A percentile compares a stretch with the other conserved stretches of the same genome.
Evolutionary conservation across 2,113 vertebrate species (phyloP).

Genomic region (Rana temporaria): DNA sequence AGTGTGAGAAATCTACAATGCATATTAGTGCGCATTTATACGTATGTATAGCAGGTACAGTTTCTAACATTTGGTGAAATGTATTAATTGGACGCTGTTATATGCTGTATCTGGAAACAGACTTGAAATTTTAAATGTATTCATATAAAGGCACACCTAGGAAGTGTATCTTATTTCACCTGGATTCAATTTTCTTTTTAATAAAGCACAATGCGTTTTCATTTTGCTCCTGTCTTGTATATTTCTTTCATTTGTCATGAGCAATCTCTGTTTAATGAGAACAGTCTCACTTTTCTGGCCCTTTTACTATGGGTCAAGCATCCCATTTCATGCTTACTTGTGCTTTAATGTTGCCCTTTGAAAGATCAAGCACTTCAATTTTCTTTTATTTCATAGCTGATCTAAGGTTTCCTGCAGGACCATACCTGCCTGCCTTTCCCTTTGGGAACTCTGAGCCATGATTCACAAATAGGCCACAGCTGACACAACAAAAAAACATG

Average conservation of each 20-base stretch:
- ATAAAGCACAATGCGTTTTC: background rate
- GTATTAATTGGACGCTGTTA: too few species aligned
- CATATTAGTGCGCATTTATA: too few species aligned
- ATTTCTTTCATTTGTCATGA: constrained; percentile 36
- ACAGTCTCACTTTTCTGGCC: constrained; percentile 10
- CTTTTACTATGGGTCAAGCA: constrained; percentile 42
- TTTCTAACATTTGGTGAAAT: too few species aligned
- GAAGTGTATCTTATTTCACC: background rate
- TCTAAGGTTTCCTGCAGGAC: constrained; percentile 7
- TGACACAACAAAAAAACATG: background rate
- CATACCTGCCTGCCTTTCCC: background rate
- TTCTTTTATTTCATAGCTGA: constrained; percentile 30
- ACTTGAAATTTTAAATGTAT: too few species aligned
- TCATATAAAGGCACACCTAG: too few species aligned
- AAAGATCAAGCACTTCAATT: background rate
- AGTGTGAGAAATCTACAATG: too few species aligned
- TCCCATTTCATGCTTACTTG: constrained; percentile 52
- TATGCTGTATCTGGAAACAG: too few species aligned
- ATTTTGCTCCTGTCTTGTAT: background rate
- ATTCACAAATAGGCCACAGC: background rate
- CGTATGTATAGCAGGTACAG: too few species aligned
- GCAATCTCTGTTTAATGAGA: constrained; percentile 33
- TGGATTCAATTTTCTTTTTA: background rate
- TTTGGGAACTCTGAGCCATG: background rate
- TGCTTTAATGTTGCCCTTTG: constrained; percentile 26